A percentile compares a stretch with the other conserved stretches of the same genome.
Evolutionary conservation across 1,140 invertebrate species (phyloP).

Genomic region (Formica exsecta): DNA sequence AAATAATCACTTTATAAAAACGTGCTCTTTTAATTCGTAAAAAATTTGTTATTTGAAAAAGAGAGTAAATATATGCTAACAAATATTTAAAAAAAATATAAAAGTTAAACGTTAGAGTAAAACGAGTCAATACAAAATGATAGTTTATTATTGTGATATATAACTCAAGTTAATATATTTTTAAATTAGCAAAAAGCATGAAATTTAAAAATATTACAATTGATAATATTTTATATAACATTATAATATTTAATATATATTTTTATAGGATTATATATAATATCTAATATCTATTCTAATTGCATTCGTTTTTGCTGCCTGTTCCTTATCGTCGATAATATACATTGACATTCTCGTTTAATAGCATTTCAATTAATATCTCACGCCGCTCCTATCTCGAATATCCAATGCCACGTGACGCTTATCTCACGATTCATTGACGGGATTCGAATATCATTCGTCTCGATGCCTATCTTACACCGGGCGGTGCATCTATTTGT

Average conservation of each 20-base stretch:
- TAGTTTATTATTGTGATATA: not conserved
- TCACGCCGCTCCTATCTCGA: slow-evolving; percentile 40
- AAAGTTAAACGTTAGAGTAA: not conserved
- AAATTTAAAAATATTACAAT: slow-evolving; percentile 3
- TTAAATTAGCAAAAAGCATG: not conserved
- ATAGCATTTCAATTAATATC: slow-evolving; percentile 40
- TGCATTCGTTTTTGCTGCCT: not conserved
- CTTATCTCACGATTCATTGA: slow-evolving; percentile 55
- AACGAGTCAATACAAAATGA: not conserved
- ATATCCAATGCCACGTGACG: slow-evolving; percentile 58
- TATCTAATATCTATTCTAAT: too few species aligned
- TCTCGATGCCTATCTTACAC: slow-evolving; percentile 10
- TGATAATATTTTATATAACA: slow-evolving; percentile 12
- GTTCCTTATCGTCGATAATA: not conserved
- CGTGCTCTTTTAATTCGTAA: not conserved
- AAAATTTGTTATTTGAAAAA: not conserved
- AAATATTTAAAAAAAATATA: not conserved
- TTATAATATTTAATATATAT: not conserved
- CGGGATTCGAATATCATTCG: not conserved
- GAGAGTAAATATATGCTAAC: not conserved
- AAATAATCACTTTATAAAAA: slow-evolving; percentile 27
- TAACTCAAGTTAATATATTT: not conserved
- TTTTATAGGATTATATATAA: too few species aligned
- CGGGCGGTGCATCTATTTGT: slow-evolving; percentile 28
- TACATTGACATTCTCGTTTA: not conserved